Evolutionary conservation across 2,113 vertebrate genomes (phyloP).

Genomic region (Nanger granti): DNA sequence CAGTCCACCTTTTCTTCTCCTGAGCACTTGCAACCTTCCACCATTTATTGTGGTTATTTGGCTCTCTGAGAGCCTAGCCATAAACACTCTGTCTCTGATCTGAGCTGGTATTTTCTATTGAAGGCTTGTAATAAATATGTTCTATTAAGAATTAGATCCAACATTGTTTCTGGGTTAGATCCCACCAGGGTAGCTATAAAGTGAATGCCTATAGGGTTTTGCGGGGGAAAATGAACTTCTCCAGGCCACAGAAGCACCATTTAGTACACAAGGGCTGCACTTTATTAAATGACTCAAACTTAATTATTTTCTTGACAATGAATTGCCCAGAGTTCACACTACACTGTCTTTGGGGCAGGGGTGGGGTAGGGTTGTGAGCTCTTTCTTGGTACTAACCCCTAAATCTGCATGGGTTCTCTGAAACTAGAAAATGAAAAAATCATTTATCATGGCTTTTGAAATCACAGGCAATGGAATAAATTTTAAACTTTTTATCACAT

Average conservation of each 20-base stretch:
- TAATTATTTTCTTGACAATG: constrained; percentile 11
- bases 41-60: not conserved
- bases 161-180: constrained; percentile 45
- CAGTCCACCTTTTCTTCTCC: not conserved
- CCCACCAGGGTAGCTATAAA: not conserved
- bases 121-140: constrained; percentile 39
- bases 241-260: not conserved
- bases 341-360: not conserved
- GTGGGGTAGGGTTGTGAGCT: not conserved
- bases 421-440: not conserved
- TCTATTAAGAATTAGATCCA: constrained; percentile 11
- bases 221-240: not conserved
- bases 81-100: not conserved
- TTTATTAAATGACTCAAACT: constrained; percentile 24
- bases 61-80: not conserved
- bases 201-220: constrained; percentile 14
- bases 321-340: not conserved
- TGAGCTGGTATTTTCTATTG: constrained; percentile 11
- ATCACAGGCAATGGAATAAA: not conserved
- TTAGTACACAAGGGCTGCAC: not conserved
- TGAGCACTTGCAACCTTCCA: not conserved
- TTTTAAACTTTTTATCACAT: constrained; percentile 31
- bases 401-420: not conserved
- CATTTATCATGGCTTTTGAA: constrained; percentile 42
- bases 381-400: not conserved